Evolutionary conservation across 2,888 invertebrate genomes (phyloP), one percentile per base, ranked within the genome.

Genomic region (Melanophora roralis): DNA sequence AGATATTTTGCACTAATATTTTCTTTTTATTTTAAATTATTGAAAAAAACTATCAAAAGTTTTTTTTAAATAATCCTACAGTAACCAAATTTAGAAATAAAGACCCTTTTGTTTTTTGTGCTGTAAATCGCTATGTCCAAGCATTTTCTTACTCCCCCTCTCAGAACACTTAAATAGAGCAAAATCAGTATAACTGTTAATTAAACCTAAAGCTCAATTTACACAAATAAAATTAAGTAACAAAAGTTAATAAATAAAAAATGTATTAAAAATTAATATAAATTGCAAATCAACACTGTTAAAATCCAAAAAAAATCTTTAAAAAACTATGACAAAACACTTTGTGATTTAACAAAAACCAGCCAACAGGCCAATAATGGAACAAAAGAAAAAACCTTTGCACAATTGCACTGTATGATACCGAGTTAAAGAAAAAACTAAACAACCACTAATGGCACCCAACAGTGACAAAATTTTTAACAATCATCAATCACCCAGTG

Each of bases 401-500:
- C 72, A 43, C 68, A 68, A 64, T 73, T 72, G 57, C 76, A 53
- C 64, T 65, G 68, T 80, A 45, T 69, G 74, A 45, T 69, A 57
- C 64, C 72, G 11, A 32, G 51, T 53, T 34, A 53, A 59, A 74
- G 19, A 68, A 74, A 38, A 7, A 36, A 51, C 49, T 45, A 60
- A 76, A 73, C 65, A 64, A 43, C 59, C 57, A 67, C 71, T 80
- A 82, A 82, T 81, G 83, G 83, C 83, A 82, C 85, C 85, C 84
- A 84, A 81, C 85, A 83, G 86, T 83, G 87, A 85, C 85, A 85
- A 83, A 86, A 86, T 87, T 84, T 80, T 68, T 84, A 86, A 85
- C 87, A 86, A 86, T 86, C 85, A 87, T 87, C 87, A 87, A 87
- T 87, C 87, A 87, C 78, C 59, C 72, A 78, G 76, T 51, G 59